Base-by-base conservation (phyloP, 2,797 vertebrate species). In the Tadarida brasiliensis region DNA sequence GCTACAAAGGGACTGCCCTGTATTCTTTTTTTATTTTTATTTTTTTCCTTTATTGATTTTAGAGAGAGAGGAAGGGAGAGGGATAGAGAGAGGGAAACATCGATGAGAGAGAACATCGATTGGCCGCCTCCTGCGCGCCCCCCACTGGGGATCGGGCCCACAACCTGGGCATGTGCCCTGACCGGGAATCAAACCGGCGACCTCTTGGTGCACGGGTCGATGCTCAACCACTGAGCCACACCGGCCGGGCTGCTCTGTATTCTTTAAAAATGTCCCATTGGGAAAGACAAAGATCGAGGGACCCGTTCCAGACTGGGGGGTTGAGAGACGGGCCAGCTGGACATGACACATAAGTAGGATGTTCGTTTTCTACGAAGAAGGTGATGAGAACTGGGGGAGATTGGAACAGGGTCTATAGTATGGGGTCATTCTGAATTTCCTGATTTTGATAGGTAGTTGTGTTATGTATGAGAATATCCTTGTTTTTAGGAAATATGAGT, bases 281-380 rank as follows among this genome's bases (percentile, higher is more conserved):
- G 71, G 17, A 86, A 92, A 85, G 54, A 67, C 33, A 68, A 80
- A 63, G 78, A 81, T 12, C 0, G n/a, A 54, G 70, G 65, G 61
- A 70, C 67, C 47, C 47, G 28, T 51, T 71, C 20, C 47, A 65
- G 61, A 63, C 61, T 49, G 16, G 73, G 12, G 54, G 57, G 63
- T 14, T 14, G 39, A 57, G 76, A 56, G 68, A 70, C 0, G 0
- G 16, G 39, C 20, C 15, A 26, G 1, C 11, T 20, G 7, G 63
- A 44, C 2, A 15, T 0, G 6, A 17, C 2, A 2, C 12, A 11
- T 33, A 33, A 30, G n/a, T 0, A 0, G 16, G 26, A 2, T 63
- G 74, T 70, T 85, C 20, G 47, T 77, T 61, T 71, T 67, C 44
- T 74, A 0, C 71, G 56, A 81, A 59, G 20, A 77, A 35, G 2